Evolutionary conservation across 2,888 invertebrate species (phyloP).

Genomic region (Neocrepidodera transversa): DNA sequence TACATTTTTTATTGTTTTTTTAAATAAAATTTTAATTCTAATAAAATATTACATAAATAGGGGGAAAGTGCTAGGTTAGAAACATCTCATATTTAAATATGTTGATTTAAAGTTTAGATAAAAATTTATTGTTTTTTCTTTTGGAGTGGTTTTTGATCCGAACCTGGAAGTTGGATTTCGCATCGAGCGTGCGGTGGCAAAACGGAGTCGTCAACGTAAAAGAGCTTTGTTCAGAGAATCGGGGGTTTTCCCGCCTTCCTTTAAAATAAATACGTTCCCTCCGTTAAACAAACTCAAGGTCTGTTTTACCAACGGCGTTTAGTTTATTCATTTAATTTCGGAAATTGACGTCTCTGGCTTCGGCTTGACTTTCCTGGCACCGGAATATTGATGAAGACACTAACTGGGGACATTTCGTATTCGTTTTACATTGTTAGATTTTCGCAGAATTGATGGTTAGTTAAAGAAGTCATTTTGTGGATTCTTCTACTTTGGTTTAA

Average conservation of each 20-base stretch:
- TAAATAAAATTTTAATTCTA: too few relatives aligned
- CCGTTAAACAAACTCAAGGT: slow-evolving; percentile 28
- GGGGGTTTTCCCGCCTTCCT: slow-evolving; percentile 10
- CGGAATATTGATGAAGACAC: slow-evolving; percentile 24
- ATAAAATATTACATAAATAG: too few relatives aligned
- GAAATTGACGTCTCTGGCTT: slow-evolving; percentile 23
- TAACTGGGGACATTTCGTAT: slow-evolving; percentile 20
- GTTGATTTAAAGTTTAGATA: too few relatives aligned
- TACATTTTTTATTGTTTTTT: too few relatives aligned
- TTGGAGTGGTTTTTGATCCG: too few relatives aligned
- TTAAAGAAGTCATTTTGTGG: too few relatives aligned
- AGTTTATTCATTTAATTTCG: slow-evolving; percentile 30
- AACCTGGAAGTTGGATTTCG: background rate
- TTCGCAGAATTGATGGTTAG: too few relatives aligned
- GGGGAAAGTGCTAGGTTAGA: too few relatives aligned
- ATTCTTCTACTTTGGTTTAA: too few relatives aligned
- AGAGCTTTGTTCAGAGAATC: slow-evolving; percentile 21
- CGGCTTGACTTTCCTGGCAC: slow-evolving; percentile 16
- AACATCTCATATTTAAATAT: too few relatives aligned
- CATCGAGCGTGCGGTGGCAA: background rate
- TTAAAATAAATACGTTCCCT: slow-evolving; percentile 28
- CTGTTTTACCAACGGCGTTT: slow-evolving; percentile 25
- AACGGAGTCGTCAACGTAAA: slow-evolving; percentile 6
- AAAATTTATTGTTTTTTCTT: too few relatives aligned
- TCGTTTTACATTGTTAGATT: too few relatives aligned